phyloP scores from a whole-genome alignment of 2,888 invertebrate species.

The Actias luna region DNA sequence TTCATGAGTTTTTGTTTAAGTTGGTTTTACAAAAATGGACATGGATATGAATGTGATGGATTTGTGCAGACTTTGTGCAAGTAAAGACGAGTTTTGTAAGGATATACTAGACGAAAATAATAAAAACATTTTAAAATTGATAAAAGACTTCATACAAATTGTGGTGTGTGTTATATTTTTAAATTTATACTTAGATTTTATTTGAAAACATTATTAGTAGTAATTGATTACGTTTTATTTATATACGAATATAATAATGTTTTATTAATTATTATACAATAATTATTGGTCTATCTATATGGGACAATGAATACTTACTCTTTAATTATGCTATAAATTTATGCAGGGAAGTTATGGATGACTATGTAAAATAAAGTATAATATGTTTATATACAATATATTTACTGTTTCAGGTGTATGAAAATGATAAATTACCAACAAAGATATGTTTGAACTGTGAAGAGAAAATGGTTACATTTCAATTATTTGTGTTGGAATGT shows the following conservation, averaged over 20 bases:
- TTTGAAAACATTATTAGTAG: too few species aligned
- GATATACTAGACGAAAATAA: conserved; percentile 66
- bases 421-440: conserved; percentile 64
- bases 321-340: too few species aligned
- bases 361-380: too few species aligned
- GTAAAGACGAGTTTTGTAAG: conserved; percentile 63
- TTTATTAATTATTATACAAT: too few species aligned
- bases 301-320: too few species aligned
- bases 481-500: conserved; percentile 70
- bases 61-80: conserved; percentile 72
- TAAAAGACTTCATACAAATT: conserved; percentile 66
- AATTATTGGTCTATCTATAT: too few species aligned
- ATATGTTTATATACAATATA: not conserved
- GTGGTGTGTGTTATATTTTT: conserved; percentile 36
- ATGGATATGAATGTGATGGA: conserved; percentile 47
- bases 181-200: not conserved
- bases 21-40: conserved; percentile 26
- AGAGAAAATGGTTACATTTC: conserved; percentile 72
- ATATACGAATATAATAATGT: not conserved
- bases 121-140: conserved; percentile 59
- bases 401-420: conserved; percentile 52
- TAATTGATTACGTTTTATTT: not conserved
- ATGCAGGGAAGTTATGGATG: too few species aligned
- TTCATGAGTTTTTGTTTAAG: not conserved
- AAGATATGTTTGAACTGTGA: conserved; percentile 71